Evolutionary conservation across 2,113 vertebrate genomes (phyloP).

Genomic region (Delphinapterus leucas): DNA sequence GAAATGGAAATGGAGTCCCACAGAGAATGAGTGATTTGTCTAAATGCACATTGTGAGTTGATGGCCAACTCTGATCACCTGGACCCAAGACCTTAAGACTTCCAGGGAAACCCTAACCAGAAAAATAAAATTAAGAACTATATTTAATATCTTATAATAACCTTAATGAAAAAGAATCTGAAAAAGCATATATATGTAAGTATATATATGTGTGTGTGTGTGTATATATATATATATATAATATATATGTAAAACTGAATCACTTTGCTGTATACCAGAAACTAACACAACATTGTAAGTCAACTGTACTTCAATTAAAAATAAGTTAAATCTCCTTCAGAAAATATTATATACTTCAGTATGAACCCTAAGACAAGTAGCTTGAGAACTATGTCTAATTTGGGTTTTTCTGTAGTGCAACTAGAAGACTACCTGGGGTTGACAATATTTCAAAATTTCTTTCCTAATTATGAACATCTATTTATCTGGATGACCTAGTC

Average conservation of each 20-base stretch:
- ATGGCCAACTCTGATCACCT: neutral
- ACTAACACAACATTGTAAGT: neutral
- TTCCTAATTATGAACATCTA: neutral
- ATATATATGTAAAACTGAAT: too few species aligned
- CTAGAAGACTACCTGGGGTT: neutral
- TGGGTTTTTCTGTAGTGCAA: neutral
- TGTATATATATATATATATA: neutral
- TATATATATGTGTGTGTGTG: too few species aligned
- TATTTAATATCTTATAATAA: neutral
- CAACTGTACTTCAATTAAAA: neutral
- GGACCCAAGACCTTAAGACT: neutral
- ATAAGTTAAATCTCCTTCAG: neutral
- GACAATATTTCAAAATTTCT: constrained; percentile 12
- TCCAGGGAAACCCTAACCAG: neutral
- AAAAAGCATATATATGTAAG: neutral
- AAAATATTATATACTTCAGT: neutral
- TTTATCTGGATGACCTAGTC: neutral
- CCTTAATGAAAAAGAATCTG: neutral
- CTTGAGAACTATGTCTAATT: neutral
- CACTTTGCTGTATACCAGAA: neutral
- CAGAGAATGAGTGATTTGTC: neutral
- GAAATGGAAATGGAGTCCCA: neutral
- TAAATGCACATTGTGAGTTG: neutral
- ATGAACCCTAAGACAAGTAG: neutral
- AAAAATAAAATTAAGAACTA: neutral